Base-by-base conservation (phyloP, 2,797 vertebrate species). In the Craterocephalus amniculus region DNA sequence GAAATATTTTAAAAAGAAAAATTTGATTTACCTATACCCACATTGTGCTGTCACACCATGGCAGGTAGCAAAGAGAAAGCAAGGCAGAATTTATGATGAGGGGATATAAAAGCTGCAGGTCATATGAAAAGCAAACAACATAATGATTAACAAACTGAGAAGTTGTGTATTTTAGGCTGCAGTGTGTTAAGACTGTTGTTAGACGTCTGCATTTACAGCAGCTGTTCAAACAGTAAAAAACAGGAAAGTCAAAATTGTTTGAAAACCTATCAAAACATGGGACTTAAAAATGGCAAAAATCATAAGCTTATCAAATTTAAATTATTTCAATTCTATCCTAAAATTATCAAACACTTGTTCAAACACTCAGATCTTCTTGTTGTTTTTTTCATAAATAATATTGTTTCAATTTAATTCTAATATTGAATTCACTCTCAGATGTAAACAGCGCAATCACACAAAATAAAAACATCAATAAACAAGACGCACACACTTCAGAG, bases 121-220 rank as follows among this genome's bases (percentile, higher is more conserved):
- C 24, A 51, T 13, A 59, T 63, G 60, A 40, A 51, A 72, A 38
- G 32, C 54, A 26, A 70, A n/a, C 16, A 54, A 63, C 34, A 55
- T 51, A 57, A 57, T 72, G 68, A 83, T 81, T 70, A 74, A 78
- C 73, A 77, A n/a, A n/a, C 60, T 16, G 63, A 59, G 54, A 68
- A 63, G 58, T 55, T 67, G 58, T 49, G 49, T 70, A 72, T 38
- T 12, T 63, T 58, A 65, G 40, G 31, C 54, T 67, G 54, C 57
- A 70, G 52, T 67, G 52, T 67, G 68, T 43, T 34, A 36, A 36
- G 32, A 59, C 43, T 54, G 22, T 14, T 52, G 24, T 57, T 16
- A 49, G 24, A 71, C 58, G 35, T 18, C 13, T 40, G 38, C 1
- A 52, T 72, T 65, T 76, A 11, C 36, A 26, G 51, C 18, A 27